A percentile compares a stretch with the other conserved stretches of the same genome.
phyloP scores from a whole-genome alignment of 2,113 vertebrate species.

The Scatophagus argus region DNA sequence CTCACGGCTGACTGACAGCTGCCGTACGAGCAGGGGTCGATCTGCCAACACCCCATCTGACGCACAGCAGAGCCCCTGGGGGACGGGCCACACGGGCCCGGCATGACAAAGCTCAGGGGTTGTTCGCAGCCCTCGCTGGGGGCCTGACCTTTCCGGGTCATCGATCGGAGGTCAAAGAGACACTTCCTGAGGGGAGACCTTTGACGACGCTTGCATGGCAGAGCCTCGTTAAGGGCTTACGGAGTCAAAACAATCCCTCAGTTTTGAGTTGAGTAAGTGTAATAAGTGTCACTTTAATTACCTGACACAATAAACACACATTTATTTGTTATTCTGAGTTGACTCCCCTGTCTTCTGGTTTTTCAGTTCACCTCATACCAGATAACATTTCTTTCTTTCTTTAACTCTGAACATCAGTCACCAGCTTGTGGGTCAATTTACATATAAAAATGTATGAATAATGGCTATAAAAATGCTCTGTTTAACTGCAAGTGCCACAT shows the following conservation, averaged over 20 bases:
- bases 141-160: slow-evolving; percentile 84
- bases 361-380: background rate
- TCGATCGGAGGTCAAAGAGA: slow-evolving; percentile 83
- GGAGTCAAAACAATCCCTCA: slow-evolving; percentile 46
- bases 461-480: background rate
- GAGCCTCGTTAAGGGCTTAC: slow-evolving; percentile 63
- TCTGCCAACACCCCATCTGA: slow-evolving; percentile 75
- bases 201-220: slow-evolving; percentile 56
- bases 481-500: background rate
- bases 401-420: background rate
- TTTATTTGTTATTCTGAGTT: background rate
- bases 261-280: slow-evolving; percentile 23
- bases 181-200: slow-evolving; percentile 83
- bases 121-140: slow-evolving; percentile 71
- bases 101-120: slow-evolving; percentile 67
- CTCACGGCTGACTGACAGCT: slow-evolving; percentile 73
- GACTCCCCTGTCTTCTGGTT: background rate
- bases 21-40: slow-evolving; percentile 65
- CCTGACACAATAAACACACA: slow-evolving; percentile 3
- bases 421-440: background rate
- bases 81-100: slow-evolving; percentile 58
- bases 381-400: background rate
- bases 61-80: slow-evolving; percentile 63
- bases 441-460: background rate
- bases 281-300: slow-evolving; percentile 5